Evolutionary conservation across 2,888 invertebrate species (phyloP).

Genomic region (Hololepta plana): DNA sequence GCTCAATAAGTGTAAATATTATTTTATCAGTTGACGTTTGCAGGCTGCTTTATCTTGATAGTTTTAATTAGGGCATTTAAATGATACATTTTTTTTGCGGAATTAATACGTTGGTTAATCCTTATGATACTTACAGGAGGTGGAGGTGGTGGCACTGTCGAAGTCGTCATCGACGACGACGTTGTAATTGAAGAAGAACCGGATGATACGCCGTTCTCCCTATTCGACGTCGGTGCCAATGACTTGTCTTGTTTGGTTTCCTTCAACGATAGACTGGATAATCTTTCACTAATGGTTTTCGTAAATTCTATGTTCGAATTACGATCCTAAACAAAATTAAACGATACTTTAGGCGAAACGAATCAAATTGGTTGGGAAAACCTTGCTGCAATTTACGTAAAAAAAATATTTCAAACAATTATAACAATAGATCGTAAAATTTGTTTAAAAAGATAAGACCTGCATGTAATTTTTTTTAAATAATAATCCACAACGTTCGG

Average conservation of each 20-base stretch:
- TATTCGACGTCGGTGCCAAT: slow-evolving; percentile 20
- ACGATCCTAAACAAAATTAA: slow-evolving; percentile 19
- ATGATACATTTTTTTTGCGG: slow-evolving; percentile 1
- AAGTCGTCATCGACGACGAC: slow-evolving; percentile 9
- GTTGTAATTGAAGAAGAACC: slow-evolving; percentile 7
- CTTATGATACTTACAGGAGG: slow-evolving; percentile 34
- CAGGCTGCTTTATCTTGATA: too few relatives aligned
- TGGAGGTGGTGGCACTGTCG: slow-evolving; percentile 36
- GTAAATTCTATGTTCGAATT: slow-evolving; percentile 18
- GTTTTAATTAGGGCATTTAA: not conserved
- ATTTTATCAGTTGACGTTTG: too few relatives aligned
- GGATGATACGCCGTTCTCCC: slow-evolving; percentile 15
- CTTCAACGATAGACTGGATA: slow-evolving; percentile 15
- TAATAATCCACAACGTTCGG: too few relatives aligned
- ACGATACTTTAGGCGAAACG: too few relatives aligned
- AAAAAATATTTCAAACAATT: too few relatives aligned
- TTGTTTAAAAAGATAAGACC: too few relatives aligned
- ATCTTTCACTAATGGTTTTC: slow-evolving; percentile 18
- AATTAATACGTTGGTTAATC: not conserved
- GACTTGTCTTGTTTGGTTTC: slow-evolving; percentile 17
- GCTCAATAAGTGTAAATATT: too few relatives aligned
- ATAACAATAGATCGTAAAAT: too few relatives aligned
- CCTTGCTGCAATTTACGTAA: too few relatives aligned
- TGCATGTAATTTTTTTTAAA: too few relatives aligned
- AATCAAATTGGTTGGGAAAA: too few relatives aligned